Evolutionary conservation across 2,797 vertebrate species (phyloP).

Genomic region (Erpetoichthys calabaricus): DNA sequence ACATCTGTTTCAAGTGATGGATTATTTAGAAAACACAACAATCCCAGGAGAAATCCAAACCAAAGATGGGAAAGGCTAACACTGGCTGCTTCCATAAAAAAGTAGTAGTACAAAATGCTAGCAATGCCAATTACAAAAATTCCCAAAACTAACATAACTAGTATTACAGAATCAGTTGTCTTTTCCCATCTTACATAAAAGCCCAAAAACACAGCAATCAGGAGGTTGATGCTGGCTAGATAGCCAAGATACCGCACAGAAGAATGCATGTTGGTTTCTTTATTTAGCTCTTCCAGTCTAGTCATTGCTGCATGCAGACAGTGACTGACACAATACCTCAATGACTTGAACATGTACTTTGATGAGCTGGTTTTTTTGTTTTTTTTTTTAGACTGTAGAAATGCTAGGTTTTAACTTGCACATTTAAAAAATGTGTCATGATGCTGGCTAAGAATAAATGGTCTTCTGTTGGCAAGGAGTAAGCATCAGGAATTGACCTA

Average conservation of each 20-base stretch:
- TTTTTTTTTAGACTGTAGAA: no score
- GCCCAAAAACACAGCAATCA: conserved; percentile 84
- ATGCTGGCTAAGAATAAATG: no score
- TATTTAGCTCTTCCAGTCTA: conserved; percentile 63
- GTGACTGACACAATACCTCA: conserved; percentile 70
- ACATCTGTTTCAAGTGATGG: conserved; percentile 60
- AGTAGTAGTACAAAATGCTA: conserved; percentile 94
- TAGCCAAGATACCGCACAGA: conserved; percentile 82
- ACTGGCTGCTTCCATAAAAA: conserved; percentile 91
- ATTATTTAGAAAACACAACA: conserved; percentile 85
- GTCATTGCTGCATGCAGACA: conserved; percentile 76
- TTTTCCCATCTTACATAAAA: conserved; percentile 94
- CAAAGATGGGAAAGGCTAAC: conserved; percentile 85
- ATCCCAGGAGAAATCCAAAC: conserved; percentile 90
- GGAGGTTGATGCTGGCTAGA: conserved; percentile 73
- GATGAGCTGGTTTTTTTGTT: background rate
- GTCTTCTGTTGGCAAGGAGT: no score
- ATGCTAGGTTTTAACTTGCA: no score
- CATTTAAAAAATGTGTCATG: no score
- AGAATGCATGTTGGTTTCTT: conserved; percentile 72
- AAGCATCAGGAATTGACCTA: no score
- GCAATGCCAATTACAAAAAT: conserved; percentile 90
- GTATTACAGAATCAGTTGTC: conserved; percentile 69
- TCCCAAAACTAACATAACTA: conserved; percentile 92
- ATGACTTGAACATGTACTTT: conserved; percentile 63